These are phyloP conservation scores for Ageneiosus marmoratus DNA, from an alignment of 2,113 vertebrate species.

Conservation along the genomic window DNA sequence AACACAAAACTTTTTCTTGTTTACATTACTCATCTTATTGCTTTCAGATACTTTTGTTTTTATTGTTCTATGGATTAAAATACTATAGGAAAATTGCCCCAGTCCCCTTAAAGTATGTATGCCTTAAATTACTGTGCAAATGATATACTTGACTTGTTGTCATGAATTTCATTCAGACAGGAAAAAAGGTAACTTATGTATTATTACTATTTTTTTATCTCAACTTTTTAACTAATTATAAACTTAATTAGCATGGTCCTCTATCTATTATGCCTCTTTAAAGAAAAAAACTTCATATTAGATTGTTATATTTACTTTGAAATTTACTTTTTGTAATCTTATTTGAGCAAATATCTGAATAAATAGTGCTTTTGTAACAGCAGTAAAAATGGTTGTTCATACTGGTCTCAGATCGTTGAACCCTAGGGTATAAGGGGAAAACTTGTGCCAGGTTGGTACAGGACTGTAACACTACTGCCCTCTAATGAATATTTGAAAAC, in stretches of 20 bases:
- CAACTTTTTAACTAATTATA: not conserved
- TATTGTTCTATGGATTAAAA: not conserved
- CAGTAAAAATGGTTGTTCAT: not conserved
- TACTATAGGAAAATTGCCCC: not conserved
- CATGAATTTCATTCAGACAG: not conserved
- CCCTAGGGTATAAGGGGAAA: not conserved
- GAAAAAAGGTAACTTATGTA: not conserved
- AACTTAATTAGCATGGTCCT: not conserved
- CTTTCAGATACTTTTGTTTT: not conserved
- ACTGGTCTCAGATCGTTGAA: not conserved
- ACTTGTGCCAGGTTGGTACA: not conserved
- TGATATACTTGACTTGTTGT: not conserved
- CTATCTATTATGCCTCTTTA: not conserved
- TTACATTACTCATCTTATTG: not conserved
- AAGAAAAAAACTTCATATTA: not conserved
- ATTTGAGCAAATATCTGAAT: not conserved
- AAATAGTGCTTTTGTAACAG: not conserved
- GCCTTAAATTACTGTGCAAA: not conserved
- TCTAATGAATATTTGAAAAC: slow-evolving; percentile 32
- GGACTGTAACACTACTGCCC: slow-evolving; percentile 31
- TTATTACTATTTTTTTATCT: not conserved
- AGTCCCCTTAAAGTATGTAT: not conserved
- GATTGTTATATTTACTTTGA: not conserved
- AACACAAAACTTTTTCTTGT: not conserved
- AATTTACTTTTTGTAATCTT: not conserved